phyloP scores from a whole-genome alignment of 1,140 invertebrate species.

The Penaeus indicus region DNA sequence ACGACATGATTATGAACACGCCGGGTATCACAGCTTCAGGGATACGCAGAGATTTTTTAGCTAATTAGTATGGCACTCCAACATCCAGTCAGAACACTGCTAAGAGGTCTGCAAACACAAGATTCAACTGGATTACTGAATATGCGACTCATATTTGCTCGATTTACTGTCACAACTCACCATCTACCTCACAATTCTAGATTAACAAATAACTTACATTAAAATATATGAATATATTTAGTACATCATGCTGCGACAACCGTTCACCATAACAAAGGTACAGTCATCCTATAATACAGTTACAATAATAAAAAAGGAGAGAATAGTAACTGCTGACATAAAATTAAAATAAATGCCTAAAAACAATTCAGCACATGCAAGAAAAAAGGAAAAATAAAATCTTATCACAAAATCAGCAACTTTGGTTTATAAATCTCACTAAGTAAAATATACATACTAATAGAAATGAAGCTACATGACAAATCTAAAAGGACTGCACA shows the following conservation, averaged over 20 bases:
- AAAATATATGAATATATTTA: background rate
- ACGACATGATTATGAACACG: slow-evolving; percentile 46
- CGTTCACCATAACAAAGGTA: slow-evolving; percentile 18
- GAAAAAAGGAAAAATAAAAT: background rate
- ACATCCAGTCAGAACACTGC: background rate
- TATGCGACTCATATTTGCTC: background rate
- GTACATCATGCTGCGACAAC: background rate
- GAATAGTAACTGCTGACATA: background rate
- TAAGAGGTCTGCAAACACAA: background rate
- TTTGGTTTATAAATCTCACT: slow-evolving; percentile 42
- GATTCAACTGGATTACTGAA: slow-evolving; percentile 2
- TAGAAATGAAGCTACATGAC: background rate
- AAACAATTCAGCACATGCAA: background rate
- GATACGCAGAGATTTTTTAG: slow-evolving; percentile 33
- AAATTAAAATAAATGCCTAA: background rate
- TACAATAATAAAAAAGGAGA: background rate
- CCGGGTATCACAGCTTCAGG: slow-evolving; percentile 54
- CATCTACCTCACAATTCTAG: slow-evolving; percentile 11
- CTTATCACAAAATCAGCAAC: slow-evolving; percentile 24
- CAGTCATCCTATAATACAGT: background rate
- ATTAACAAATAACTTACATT: background rate
- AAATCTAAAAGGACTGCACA: slow-evolving; percentile 17
- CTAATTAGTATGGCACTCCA: slow-evolving; percentile 39
- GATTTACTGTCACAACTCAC: slow-evolving; percentile 7
- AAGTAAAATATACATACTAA: background rate